A percentile compares a stretch with the other conserved stretches of the same genome.
Evolutionary conservation across 2,113 vertebrate genomes (phyloP).

Genomic region (Myrmecophaga tridactyla): DNA sequence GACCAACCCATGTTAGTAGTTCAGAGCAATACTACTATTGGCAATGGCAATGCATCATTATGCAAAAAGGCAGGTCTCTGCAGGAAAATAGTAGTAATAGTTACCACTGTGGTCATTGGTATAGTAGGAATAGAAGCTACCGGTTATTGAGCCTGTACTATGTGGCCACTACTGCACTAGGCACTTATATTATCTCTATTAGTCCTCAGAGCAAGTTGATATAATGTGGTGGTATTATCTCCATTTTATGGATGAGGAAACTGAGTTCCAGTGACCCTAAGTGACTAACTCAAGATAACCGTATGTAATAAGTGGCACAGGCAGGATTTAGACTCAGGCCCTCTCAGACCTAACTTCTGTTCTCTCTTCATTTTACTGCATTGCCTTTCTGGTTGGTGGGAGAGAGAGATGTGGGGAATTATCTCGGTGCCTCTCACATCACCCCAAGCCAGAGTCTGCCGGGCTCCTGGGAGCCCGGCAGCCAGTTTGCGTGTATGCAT

Average conservation of each 20-base stretch:
- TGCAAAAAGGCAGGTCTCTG: neutral
- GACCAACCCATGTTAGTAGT: neutral
- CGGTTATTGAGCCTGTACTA: neutral
- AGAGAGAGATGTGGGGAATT: neutral
- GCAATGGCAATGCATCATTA: neutral
- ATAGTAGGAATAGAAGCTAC: neutral
- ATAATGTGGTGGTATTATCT: neutral
- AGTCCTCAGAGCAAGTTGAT: neutral
- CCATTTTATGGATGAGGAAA: too few species aligned
- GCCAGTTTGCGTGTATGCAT: neutral
- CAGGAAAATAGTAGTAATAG: too few species aligned
- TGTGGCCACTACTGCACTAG: neutral
- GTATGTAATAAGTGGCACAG: neutral
- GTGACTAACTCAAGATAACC: neutral
- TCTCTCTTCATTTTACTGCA: neutral
- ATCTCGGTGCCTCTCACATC: neutral
- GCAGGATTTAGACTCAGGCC: neutral
- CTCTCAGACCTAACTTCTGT: too few species aligned
- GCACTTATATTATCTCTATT: neutral
- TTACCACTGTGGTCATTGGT: too few species aligned
- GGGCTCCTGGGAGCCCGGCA: neutral
- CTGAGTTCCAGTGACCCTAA: neutral
- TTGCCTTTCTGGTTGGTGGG: neutral
- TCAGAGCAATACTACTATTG: neutral
- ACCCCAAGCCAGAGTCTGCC: neutral